Evolutionary conservation across 2,797 vertebrate species (phyloP).

Genomic region (Schizopygopsis pylzovi): DNA sequence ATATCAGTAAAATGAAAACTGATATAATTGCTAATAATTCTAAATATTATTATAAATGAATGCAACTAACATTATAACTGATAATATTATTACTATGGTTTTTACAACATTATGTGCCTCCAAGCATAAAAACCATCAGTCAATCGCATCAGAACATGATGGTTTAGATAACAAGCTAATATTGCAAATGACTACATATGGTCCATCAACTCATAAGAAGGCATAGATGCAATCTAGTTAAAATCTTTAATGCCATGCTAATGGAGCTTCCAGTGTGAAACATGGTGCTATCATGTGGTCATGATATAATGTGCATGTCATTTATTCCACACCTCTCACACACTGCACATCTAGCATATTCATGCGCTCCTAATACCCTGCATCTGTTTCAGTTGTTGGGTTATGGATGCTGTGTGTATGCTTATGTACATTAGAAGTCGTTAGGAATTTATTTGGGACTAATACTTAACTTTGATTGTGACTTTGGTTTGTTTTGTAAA

Average conservation of each 20-base stretch:
- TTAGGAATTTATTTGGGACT: background rate
- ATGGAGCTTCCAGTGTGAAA: background rate
- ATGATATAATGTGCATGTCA: background rate
- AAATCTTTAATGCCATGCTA: background rate
- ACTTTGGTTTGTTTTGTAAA: background rate
- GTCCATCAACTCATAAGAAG: background rate
- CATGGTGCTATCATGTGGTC: background rate
- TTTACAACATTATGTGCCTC: background rate
- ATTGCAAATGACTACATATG: background rate
- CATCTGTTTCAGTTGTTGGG: background rate
- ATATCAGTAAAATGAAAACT: no score
- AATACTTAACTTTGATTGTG: background rate
- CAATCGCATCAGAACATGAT: background rate
- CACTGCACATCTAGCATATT: background rate
- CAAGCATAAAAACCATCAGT: background rate
- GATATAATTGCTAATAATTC: background rate
- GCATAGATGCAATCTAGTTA: background rate
- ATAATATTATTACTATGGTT: background rate
- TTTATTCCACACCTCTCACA: background rate
- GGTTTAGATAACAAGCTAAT: background rate
- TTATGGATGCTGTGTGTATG: background rate
- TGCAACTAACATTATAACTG: background rate
- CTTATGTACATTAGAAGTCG: background rate
- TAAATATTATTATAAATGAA: background rate
- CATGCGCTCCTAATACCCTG: background rate